Evolutionary conservation across 2,113 vertebrate species (phyloP).

Genomic region (Lasiurus borealis): DNA sequence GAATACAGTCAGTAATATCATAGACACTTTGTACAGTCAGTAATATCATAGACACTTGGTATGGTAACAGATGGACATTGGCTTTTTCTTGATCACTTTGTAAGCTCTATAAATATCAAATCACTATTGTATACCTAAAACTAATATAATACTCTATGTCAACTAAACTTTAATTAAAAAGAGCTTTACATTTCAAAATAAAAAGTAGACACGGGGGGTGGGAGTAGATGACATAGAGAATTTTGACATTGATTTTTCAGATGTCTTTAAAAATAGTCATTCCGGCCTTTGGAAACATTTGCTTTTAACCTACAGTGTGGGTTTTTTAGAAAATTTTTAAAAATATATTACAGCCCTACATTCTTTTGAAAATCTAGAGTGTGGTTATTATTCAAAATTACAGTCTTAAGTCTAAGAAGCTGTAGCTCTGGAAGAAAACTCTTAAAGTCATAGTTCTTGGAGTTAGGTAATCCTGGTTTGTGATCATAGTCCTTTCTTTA

Average conservation of each 20-base stretch:
- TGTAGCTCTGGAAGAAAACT: not conserved
- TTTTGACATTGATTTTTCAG: slow-evolving; percentile 38
- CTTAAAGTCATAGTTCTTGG: slow-evolving; percentile 42
- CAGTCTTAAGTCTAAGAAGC: not conserved
- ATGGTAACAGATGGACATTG: not conserved
- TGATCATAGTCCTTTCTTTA: not conserved
- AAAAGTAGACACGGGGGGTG: not conserved
- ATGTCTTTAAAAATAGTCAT: slow-evolving; percentile 51
- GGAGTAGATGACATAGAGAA: not conserved
- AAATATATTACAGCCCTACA: slow-evolving; percentile 38
- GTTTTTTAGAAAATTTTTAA: slow-evolving; percentile 57
- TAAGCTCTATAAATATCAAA: not conserved
- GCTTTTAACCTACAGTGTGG: slow-evolving; percentile 8
- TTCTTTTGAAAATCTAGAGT: slow-evolving; percentile 50
- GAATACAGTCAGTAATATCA: not conserved
- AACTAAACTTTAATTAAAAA: not conserved
- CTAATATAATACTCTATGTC: not conserved
- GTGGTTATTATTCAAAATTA: slow-evolving; percentile 40
- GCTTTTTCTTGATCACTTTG: not conserved
- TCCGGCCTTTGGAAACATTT: slow-evolving; percentile 24
- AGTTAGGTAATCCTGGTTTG: not conserved
- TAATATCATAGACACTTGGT: too few species aligned
- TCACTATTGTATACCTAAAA: not conserved
- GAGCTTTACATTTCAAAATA: not conserved
- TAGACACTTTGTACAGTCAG: not conserved